Evolutionary conservation across 2,113 vertebrate genomes (phyloP).

Genomic region (Trogon surrucura): DNA sequence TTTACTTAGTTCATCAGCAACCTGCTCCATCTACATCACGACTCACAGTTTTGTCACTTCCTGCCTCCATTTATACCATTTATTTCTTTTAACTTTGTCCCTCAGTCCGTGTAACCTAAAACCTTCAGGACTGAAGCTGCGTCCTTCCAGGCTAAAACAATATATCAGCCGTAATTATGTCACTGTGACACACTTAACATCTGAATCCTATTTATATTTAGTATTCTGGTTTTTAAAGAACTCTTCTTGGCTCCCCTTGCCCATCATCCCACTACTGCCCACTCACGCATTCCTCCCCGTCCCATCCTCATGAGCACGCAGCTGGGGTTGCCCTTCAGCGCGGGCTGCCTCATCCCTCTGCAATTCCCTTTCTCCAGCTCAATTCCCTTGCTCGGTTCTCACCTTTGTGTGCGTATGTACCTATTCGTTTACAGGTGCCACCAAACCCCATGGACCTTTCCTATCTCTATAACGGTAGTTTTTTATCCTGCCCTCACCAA

Average conservation of each 20-base stretch:
- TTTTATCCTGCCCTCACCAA: not conserved
- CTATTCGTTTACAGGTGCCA: not conserved
- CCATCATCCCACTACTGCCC: constrained; percentile 41
- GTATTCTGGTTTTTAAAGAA: not conserved
- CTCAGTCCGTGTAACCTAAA: not conserved
- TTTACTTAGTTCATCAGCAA: not conserved
- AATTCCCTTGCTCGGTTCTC: not conserved
- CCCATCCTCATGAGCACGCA: not conserved
- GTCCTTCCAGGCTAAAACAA: constrained; percentile 4
- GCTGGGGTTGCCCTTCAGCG: constrained; percentile 44
- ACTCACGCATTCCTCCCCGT: constrained; percentile 44
- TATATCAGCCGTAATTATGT: not conserved
- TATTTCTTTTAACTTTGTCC: not conserved
- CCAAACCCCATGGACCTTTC: not conserved
- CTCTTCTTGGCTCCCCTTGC: constrained; percentile 16
- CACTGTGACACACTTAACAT: constrained; percentile 17
- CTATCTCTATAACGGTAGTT: accelerated
- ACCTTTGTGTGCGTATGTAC: not conserved
- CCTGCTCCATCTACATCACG: not conserved
- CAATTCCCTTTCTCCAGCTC: constrained; percentile 2
- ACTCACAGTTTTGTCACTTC: not conserved
- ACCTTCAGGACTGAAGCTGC: not conserved
- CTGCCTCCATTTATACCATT: not conserved
- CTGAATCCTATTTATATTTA: constrained; percentile 52
- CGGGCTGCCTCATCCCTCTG: not conserved